Percentiles rank a stretch among this genome's conserved stretches.
Evolutionary conservation across 1,140 invertebrate species (phyloP).

Genomic region (Penaeus japonicus): DNA sequence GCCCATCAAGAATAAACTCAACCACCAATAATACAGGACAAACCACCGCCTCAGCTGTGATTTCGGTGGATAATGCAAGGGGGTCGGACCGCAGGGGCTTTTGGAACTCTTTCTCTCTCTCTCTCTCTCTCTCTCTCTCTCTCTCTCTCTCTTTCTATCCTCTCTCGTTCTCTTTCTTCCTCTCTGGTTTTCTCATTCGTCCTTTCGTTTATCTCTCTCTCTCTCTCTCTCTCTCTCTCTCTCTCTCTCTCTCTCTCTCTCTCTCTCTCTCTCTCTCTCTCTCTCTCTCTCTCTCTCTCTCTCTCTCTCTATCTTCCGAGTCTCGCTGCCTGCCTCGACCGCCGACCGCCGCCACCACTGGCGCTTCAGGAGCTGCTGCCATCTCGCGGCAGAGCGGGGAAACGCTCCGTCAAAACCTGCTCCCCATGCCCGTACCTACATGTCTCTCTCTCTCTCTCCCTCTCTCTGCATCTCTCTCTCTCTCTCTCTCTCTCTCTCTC

Average conservation of each 20-base stretch:
- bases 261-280: not conserved
- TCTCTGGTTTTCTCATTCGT: not conserved
- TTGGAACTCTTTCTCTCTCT: not conserved
- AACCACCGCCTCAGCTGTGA: not conserved
- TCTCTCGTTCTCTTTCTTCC: not conserved
- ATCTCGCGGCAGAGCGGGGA: conserved; percentile 34
- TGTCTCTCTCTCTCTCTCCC: not conserved
- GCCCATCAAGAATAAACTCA: not conserved
- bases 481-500: no score
- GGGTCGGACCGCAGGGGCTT: conserved; percentile 10
- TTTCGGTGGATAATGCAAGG: conserved; percentile 18
- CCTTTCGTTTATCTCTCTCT: not conserved
- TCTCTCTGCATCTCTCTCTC: not conserved
- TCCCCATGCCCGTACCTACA: not conserved
- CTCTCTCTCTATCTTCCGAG: not conserved
- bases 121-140: not conserved
- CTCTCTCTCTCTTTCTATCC: not conserved
- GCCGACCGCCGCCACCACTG: not conserved
- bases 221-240: not conserved
- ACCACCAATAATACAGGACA: not conserved
- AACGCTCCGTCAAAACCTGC: not conserved
- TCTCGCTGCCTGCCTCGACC: not conserved
- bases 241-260: not conserved
- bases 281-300: not conserved
- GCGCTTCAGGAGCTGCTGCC: conserved; percentile 46